Conservation (phyloP, 2,888 invertebrate species). For the Leptopilina syphax region DNA sequence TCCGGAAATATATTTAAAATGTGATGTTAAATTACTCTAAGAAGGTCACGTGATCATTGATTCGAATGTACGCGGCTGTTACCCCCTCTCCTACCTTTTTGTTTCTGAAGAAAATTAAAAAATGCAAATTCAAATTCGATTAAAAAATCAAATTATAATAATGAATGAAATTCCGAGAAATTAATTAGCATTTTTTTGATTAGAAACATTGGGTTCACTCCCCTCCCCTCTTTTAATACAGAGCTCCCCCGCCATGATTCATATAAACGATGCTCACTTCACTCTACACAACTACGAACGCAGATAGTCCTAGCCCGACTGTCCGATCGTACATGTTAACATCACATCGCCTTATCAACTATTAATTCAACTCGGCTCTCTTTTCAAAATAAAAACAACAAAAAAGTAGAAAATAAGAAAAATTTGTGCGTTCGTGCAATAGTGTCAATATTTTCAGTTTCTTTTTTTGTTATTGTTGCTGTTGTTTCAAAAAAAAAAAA, state of each 20-base stretch:
- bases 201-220: neutral
- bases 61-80: neutral
- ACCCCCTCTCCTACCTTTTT: neutral
- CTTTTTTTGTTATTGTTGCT: no score
- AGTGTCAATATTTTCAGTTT: neutral
- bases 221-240: constrained; percentile 30
- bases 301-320: constrained; percentile 51
- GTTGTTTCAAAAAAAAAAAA: neutral
- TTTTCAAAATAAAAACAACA: no score
- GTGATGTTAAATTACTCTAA: constrained; percentile 8
- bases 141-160: no score
- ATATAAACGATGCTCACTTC: constrained; percentile 46
- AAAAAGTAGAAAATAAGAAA: neutral
- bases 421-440: constrained; percentile 14
- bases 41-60: constrained; percentile 16
- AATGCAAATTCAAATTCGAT: no score
- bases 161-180: neutral
- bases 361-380: no score
- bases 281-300: constrained; percentile 37
- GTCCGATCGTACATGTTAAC: constrained; percentile 24
- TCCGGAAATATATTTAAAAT: constrained; percentile 13
- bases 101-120: neutral
- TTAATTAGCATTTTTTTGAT: neutral
- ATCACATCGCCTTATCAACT: neutral
- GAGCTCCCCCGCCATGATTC: constrained; percentile 5